Conservation (phyloP, 2,888 invertebrate species). For the Drosophila greeni region DNA sequence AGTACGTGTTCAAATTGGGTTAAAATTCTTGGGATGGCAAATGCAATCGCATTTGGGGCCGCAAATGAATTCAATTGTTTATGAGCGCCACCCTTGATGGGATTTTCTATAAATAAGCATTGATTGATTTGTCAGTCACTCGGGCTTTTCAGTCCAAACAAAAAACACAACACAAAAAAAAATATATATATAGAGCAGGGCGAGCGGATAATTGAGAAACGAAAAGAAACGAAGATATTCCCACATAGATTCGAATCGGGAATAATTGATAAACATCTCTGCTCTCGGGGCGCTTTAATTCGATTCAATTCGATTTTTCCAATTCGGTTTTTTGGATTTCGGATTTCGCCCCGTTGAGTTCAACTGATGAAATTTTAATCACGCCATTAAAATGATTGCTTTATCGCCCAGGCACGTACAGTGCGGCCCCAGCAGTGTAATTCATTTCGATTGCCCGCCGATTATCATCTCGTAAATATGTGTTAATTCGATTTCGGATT, state of each 20-base stretch:
- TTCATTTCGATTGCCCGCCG: conserved; percentile 14
- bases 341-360: conserved; percentile 24
- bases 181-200: not conserved
- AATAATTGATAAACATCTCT: conserved; percentile 29
- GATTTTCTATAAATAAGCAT: conserved; percentile 37
- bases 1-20: conserved; percentile 36
- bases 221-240: not conserved
- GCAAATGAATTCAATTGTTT: conserved; percentile 52
- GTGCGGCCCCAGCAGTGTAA: conserved; percentile 25
- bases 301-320: conserved; percentile 18
- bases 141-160: not conserved
- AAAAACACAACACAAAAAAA: not conserved
- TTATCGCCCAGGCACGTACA: conserved; percentile 27
- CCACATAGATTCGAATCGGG: conserved; percentile 19
- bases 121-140: conserved; percentile 42
- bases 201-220: conserved; percentile 7
- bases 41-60: conserved; percentile 44
- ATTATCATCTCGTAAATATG: conserved; percentile 23
- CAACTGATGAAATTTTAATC: conserved; percentile 36
- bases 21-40: conserved; percentile 30
- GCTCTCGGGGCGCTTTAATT: conserved; percentile 22
- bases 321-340: conserved; percentile 1
- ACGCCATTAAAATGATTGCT: conserved; percentile 37
- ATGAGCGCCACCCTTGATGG: conserved; percentile 46
- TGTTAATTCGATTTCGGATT: conserved; percentile 6